Evolutionary conservation across 1,140 invertebrate genomes (phyloP).

Genomic region (Tigriopus japonicus): DNA sequence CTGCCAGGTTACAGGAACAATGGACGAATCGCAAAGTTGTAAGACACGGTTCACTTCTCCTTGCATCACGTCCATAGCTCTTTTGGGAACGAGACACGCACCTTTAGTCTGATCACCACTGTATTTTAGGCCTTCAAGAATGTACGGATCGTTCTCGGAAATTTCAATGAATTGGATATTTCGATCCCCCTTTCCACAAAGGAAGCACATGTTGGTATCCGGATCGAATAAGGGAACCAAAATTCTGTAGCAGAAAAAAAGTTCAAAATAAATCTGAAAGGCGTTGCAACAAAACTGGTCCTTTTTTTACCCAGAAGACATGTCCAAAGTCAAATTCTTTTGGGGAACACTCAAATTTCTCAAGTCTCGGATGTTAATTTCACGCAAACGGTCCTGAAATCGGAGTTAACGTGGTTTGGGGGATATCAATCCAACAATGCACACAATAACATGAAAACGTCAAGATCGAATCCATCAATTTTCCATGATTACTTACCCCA

Average conservation of each 20-base stretch:
- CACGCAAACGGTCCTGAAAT: conserved; percentile 45
- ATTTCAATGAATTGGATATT: conserved; percentile 71
- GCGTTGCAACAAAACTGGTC: conserved; percentile 3
- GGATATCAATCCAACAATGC: neutral
- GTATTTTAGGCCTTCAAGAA: conserved; percentile 61
- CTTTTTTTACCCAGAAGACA: conserved; percentile 54
- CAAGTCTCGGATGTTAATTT: conserved; percentile 67
- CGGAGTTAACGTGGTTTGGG: too few relatives aligned
- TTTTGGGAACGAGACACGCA: conserved; percentile 70
- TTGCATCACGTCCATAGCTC: conserved; percentile 78
- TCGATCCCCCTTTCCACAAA: conserved; percentile 77
- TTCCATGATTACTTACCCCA: conserved; percentile 23
- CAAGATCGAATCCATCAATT: too few relatives aligned
- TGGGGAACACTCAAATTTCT: conserved; percentile 55
- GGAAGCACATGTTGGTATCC: conserved; percentile 81
- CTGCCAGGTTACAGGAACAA: conserved; percentile 80
- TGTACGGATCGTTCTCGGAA: conserved; percentile 53
- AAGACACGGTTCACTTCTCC: conserved; percentile 78
- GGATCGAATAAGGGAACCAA: conserved; percentile 72
- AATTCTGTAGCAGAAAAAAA: conserved; percentile 32
- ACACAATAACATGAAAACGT: too few relatives aligned
- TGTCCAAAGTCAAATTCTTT: conserved; percentile 58
- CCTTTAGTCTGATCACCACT: conserved; percentile 76
- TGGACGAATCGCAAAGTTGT: conserved; percentile 57
- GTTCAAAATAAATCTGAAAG: conserved; percentile 7